phyloP scores from a whole-genome alignment of 2,888 invertebrate genomes.

The Andrena haemorrhoa region DNA sequence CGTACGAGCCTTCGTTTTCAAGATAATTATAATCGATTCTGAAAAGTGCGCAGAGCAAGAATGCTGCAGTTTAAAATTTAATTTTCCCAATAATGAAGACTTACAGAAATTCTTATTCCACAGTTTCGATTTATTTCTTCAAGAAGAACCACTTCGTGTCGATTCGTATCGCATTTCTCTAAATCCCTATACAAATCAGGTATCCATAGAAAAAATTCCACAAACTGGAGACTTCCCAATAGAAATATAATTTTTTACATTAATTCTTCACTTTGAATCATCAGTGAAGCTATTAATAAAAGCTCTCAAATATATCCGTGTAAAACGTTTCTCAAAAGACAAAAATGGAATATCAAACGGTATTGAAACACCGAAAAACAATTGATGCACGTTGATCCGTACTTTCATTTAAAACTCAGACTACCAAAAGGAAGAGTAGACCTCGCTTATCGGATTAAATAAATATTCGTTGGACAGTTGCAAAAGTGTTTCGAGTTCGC shows the following conservation, averaged over 20 bases:
- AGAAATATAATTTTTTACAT: conserved; percentile 1
- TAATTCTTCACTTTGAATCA: conserved; percentile 1
- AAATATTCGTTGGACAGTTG: not conserved
- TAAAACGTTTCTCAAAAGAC: conserved; percentile 19
- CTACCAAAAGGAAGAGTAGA: not conserved
- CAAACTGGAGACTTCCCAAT: not conserved
- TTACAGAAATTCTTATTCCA: too few species aligned
- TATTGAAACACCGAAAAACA: conserved; percentile 20
- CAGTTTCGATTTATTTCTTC: not conserved
- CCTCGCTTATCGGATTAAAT: conserved; percentile 3
- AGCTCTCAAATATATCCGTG: conserved; percentile 1
- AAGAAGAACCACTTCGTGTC: not conserved
- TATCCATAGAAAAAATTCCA: not conserved
- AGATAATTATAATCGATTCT: too few species aligned
- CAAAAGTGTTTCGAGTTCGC: conserved; percentile 12
- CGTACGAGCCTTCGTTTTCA: too few species aligned
- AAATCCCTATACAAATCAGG: conserved; percentile 2
- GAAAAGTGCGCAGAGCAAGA: too few species aligned
- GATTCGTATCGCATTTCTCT: not conserved
- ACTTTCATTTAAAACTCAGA: not conserved
- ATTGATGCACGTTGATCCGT: not conserved
- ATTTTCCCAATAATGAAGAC: too few species aligned
- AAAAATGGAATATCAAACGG: conserved; percentile 14
- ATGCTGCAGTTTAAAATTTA: too few species aligned
- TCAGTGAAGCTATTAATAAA: conserved; percentile 6